phyloP scores from a whole-genome alignment of 2,888 invertebrate genomes.

The Leucophora obtusa region DNA sequence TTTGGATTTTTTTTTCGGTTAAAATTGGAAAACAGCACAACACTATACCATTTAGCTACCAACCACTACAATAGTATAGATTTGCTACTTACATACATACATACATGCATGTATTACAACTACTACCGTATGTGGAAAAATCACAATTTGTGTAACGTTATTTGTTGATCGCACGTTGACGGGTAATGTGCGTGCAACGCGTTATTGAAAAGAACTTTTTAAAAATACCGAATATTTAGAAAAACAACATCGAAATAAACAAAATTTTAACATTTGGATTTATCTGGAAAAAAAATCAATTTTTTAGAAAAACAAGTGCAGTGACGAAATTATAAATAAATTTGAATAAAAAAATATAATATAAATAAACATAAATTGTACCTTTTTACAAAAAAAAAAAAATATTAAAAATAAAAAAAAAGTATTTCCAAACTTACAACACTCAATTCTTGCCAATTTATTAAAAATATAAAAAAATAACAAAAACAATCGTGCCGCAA shows the following conservation, averaged over 20 bases:
- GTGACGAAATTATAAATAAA: background rate
- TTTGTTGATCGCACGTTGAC: constrained; percentile 78
- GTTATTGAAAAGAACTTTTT: constrained; percentile 54
- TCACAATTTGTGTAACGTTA: constrained; percentile 69
- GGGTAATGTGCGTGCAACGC: constrained; percentile 70
- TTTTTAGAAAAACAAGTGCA: background rate
- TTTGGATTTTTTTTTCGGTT: constrained; percentile 18
- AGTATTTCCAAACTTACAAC: background rate
- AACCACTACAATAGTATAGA: constrained; percentile 47
- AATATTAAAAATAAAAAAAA: constrained; percentile 7
- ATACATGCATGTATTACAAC: constrained; percentile 41
- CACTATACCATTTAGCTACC: constrained; percentile 22
- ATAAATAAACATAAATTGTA: constrained; percentile 8
- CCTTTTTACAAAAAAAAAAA: constrained; percentile 12
- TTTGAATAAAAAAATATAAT: background rate
- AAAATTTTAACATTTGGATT: background rate
- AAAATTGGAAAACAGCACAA: constrained; percentile 51
- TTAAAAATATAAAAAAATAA: constrained; percentile 10
- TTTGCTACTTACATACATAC: constrained; percentile 16
- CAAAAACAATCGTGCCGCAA: constrained; percentile 52
- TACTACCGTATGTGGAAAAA: constrained; percentile 59
- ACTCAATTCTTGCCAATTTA: constrained; percentile 58
- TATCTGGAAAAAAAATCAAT: constrained; percentile 13
- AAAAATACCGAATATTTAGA: constrained; percentile 17
- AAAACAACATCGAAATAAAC: background rate